These are phyloP conservation scores for Araneus ventricosus DNA, from an alignment of 1,140 invertebrate species.

Conservation along the genomic window DNA sequence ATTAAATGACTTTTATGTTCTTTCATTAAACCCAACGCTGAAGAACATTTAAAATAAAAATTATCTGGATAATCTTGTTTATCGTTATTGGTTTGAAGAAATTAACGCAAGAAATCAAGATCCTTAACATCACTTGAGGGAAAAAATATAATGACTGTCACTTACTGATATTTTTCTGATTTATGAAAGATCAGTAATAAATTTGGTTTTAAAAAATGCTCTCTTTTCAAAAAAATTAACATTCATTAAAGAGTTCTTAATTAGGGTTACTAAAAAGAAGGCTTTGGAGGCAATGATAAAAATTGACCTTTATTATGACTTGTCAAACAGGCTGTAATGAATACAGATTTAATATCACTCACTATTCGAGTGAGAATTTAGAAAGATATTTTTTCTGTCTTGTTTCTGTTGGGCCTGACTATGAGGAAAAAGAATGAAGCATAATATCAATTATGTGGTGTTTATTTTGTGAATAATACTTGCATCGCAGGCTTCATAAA, in stretches of 20 bases:
- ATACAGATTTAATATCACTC: neutral
- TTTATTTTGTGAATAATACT: neutral
- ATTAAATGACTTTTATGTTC: neutral
- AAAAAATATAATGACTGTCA: neutral
- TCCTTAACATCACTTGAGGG: neutral
- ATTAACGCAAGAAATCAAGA: neutral
- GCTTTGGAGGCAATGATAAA: neutral
- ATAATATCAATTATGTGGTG: neutral
- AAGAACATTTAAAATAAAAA: neutral
- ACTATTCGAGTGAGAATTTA: neutral
- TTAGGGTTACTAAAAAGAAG: neutral
- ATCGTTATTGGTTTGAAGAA: neutral
- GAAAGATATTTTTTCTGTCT: too few species aligned
- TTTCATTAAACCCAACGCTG: neutral
- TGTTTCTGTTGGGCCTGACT: neutral
- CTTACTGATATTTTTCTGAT: constrained; percentile 26
- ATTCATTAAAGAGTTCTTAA: constrained; percentile 26
- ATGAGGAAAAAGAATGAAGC: neutral
- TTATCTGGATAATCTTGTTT: neutral
- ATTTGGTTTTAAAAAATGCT: neutral
- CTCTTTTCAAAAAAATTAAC: neutral
- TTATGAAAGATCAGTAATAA: neutral
- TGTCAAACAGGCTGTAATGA: neutral
- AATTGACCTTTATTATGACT: neutral
- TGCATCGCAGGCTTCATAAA: too few species aligned